Percentiles rank a stretch among this genome's conserved stretches.
These are phyloP conservation scores for Mycteria americana DNA, from an alignment of 2,797 vertebrate genomes.

Conservation along the genomic window DNA sequence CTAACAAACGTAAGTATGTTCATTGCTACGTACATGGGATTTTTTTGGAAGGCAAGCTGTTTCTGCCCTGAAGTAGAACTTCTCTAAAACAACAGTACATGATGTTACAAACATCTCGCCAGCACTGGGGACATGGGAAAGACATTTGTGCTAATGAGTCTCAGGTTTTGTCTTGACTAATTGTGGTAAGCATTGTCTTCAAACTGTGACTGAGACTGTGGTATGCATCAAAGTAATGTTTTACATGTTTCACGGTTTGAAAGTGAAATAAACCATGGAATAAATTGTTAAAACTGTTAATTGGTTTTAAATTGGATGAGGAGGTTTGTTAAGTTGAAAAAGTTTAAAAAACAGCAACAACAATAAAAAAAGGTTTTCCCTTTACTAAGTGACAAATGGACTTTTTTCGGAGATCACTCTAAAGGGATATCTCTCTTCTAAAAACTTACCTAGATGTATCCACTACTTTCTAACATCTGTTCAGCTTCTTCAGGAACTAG, in stretches of 20 bases:
- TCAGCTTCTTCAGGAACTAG: neutral
- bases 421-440: neutral
- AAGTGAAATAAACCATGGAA: constrained; percentile 38
- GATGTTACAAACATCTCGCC: neutral
- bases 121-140: neutral
- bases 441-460: neutral
- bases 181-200: neutral
- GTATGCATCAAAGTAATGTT: constrained; percentile 2
- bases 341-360: neutral
- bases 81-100: rapidly evolving
- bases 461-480: neutral
- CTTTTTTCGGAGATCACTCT: neutral
- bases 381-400: neutral
- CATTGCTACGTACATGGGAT: neutral
- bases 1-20: constrained; percentile 86
- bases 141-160: constrained; percentile 11
- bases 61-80: neutral
- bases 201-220: neutral
- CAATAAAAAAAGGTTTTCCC: neutral
- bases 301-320: neutral
- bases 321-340: constrained; percentile 25
- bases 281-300: constrained; percentile 39
- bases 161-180: constrained; percentile 16
- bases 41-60: neutral
- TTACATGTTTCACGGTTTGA: constrained; percentile 15